Base-by-base conservation (phyloP, 2,888 invertebrate species). In the Trileptium ribeirensis region DNA sequence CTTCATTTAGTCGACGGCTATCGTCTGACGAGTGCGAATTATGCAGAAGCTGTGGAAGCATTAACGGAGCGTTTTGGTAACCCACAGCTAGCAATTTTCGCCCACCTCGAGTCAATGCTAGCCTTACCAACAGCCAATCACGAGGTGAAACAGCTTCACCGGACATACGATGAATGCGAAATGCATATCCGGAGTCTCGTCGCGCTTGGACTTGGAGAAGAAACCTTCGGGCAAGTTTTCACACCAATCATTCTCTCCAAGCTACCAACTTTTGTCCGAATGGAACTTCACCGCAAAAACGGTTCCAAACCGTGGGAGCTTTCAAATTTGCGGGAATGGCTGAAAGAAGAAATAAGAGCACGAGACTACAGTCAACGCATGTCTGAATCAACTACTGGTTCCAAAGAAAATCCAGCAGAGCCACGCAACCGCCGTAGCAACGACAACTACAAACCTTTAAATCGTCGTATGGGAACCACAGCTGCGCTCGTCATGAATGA, bases 191-290 rank as follows among this genome's bases (percentile, higher is more conserved):
- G n/a, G n/a, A n/a, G n/a, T n/a, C n/a, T n/a, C n/a, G n/a, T n/a
- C n/a, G n/a, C n/a, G n/a, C n/a, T n/a, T n/a, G 70, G 70, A 70
- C 36, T 70, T 19, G 15, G 33, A 3, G 70, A 70, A 70, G 70
- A 70, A 15, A 36, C 36, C 8, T 70, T 70, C 29, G 70, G 70
- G 3, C 8, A 70, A 29, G 70, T 70, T 8, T 70, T 70, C 70
- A 70, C 70, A 15, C 70, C 70, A 29, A 70, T 70, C 70, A 70
- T 70, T 70, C 36, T 70, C 33, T 70, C 70, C 15, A 70, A 70
- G 36, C 70, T 70, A 15, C 70, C 70, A 15, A 3, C 33, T 33
- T 31, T 31, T 31, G 33, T 70, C 36, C 70, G 70, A 8, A 70
- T 70, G 15, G 70, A 70, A 29, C 70, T 70, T n/a, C 70, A 70